Conservation (phyloP, 2,797 vertebrate species). For the Dipus sagitta region DNA sequence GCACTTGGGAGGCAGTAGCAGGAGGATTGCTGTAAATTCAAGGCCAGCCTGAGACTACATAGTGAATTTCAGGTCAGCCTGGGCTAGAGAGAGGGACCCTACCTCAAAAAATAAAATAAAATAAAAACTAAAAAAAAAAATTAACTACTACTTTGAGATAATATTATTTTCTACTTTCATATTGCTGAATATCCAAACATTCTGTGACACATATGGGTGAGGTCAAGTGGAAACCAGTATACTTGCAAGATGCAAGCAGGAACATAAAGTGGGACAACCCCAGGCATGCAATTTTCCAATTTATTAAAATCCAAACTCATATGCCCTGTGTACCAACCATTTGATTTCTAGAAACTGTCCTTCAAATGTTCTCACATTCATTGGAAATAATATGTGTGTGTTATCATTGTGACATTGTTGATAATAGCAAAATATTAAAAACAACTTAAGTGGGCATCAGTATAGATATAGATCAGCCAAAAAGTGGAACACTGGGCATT, state of each 20-base stretch:
- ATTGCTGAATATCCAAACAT: neutral
- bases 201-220: neutral
- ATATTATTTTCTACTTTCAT: conserved; percentile 4
- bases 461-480: neutral
- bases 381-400: neutral
- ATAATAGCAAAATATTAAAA: neutral
- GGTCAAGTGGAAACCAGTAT: neutral
- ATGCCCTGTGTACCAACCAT: neutral
- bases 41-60: too few relatives aligned
- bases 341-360: neutral
- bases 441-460: neutral
- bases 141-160: neutral
- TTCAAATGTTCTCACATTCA: conserved; percentile 9
- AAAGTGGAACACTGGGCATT: neutral
- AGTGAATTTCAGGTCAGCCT: too few relatives aligned
- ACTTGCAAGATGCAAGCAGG: neutral
- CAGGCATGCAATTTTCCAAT: neutral
- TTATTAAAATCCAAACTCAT: neutral
- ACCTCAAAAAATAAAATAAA: too few relatives aligned
- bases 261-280: neutral
- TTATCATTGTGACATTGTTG: conserved; percentile 30
- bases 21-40: too few relatives aligned
- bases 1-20: too few relatives aligned
- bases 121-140: too few relatives aligned
- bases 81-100: too few relatives aligned